Conservation (phyloP, 1,140 invertebrate genomes). For the Danaus melanippus region DNA sequence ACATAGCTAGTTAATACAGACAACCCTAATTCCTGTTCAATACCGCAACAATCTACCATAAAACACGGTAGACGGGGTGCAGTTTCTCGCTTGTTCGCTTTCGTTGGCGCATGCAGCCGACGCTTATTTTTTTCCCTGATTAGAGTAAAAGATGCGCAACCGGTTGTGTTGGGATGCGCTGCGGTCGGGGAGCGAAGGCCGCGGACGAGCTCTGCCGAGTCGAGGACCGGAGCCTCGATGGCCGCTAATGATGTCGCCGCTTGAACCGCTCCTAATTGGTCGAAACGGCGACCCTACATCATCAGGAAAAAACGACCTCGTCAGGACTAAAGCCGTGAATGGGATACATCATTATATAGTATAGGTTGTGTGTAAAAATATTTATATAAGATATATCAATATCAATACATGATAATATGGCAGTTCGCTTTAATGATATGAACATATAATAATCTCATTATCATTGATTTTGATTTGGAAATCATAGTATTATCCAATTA, state of each 20-base stretch:
- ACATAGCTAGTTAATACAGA: slow-evolving; percentile 3
- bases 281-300: slow-evolving; percentile 36
- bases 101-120: slow-evolving; percentile 53
- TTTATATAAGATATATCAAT: too few species aligned
- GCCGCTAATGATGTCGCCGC: slow-evolving; percentile 59
- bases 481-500: too few species aligned
- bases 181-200: slow-evolving; percentile 54
- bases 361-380: too few species aligned
- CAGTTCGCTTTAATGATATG: too few species aligned
- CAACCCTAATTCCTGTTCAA: slow-evolving; percentile 33
- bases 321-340: slow-evolving; percentile 26
- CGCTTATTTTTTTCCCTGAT: slow-evolving; percentile 64
- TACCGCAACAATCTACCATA: slow-evolving; percentile 60
- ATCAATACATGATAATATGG: too few species aligned
- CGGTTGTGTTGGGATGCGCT: slow-evolving; percentile 15
- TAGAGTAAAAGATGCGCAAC: slow-evolving; percentile 68
- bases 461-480: too few species aligned
- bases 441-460: too few species aligned
- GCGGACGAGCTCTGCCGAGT: slow-evolving; percentile 36
- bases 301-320: slow-evolving; percentile 50
- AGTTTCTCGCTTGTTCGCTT: slow-evolving; percentile 59
- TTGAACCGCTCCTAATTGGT: slow-evolving; percentile 64
- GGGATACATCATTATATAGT: too few species aligned
- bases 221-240: slow-evolving; percentile 30
- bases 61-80: slow-evolving; percentile 49